Evolutionary conservation across 2,113 vertebrate species (phyloP), one percentile per base, ranked within the genome.

Genomic region (Azemiops feae): DNA sequence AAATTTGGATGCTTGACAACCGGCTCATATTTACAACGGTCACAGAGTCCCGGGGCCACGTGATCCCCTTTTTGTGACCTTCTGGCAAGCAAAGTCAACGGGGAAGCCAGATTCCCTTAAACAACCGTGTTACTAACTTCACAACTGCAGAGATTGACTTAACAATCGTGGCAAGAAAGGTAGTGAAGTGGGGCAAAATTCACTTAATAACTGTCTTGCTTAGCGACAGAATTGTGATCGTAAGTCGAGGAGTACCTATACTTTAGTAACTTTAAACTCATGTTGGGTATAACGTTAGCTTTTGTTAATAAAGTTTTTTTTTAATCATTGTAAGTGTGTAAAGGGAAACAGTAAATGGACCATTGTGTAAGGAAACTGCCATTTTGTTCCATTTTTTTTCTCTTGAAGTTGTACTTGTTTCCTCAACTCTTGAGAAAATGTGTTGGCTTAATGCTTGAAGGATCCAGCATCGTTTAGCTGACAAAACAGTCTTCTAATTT

Each of bases 401-500:
- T 5, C 20, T 87, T 22, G 23, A 95, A 50, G 92, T 81, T 14
- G 87, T 0, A 1, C 34, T 94, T 92, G 91, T 94, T 93, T 95
- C 25, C 43, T 92, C 74, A 81, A 16, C 91, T 93, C 34, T 50
- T 93, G 25, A 81, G 55, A 95, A 95, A 92, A 74, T 94, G 87
- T 95, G 3, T n/a, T 94, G 93, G 87, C 93, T 96, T 96, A 96
- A 95, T 95, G 74, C 93, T 93, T 52, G 87, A 64, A 92, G 87
- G 90, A 96, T 93, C 94, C 94, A 92, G 57, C 91, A 45, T 91
- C 12, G 27, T 93, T 96, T 91, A 96, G 96, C 96, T 95, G 95
- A 96, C 92, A 91, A 93, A 94, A 96, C 94, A 96, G 95, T 94
- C 58, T 92, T 95, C 95, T 97, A 97, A 97, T 96, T 97, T 94